Base-by-base conservation (phyloP, 2,888 invertebrate genomes). In the Lapara coniferarum region DNA sequence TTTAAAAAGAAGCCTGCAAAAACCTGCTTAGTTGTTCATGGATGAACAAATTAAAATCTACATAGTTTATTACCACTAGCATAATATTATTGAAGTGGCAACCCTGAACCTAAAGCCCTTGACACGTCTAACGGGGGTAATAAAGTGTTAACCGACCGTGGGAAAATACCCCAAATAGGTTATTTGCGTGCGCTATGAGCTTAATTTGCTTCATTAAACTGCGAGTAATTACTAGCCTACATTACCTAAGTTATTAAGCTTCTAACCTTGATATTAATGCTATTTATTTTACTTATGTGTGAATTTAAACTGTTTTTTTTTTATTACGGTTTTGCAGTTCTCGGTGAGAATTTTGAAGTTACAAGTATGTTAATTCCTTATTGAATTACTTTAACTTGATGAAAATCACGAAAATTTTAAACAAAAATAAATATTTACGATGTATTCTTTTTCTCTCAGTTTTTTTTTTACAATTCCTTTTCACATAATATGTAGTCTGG, bases 141-240 rank as follows among this genome's bases (percentile, higher is more conserved):
- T 44, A 63, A 63, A 13, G 19, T 19, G 19, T 63, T 63, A 63
- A 46, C 19, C 46, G 46, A 19, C 63, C 46, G 63, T 63, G 63
- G 63, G 49, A 63, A 63, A 7, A 63, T 49, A 63, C 63, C 49
- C 49, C 46, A 49, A 46, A 13, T 63, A 46, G 12, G 37, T 57
- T 57, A 57, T 37, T 13, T 57, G 46, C 46, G 63, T 49, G 63
- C 63, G 12, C 12, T 49, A 63, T 63, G 63, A 49, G 49, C 44
- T 19, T 63, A 63, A 63, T 63, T 49, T 19, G 63, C 10, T 19
- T 63, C 63, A 63, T 63, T 63, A 63, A 63, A 46, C 49, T 63
- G 19, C 8, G 37, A 37, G 46, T 63, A 63, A 63, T 63, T 63
- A 19, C 19, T 63, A 7, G 10, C 46, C 1, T 13, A 49, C 49